phyloP scores from a whole-genome alignment of 2,113 vertebrate species.

The Elephantulus edwardii region DNA sequence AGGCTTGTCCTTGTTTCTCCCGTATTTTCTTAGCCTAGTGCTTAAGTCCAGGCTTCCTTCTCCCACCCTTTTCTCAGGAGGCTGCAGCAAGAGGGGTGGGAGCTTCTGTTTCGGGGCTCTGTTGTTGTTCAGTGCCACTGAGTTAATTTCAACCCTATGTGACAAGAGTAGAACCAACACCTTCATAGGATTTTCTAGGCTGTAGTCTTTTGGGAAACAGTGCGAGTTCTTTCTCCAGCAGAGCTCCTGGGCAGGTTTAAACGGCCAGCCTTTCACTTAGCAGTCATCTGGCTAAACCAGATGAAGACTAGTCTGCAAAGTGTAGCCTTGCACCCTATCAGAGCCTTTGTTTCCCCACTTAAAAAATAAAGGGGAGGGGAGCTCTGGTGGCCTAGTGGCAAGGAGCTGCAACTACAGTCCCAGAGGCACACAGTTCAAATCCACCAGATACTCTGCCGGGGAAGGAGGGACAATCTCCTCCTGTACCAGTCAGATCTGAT shows the following conservation, averaged over 20 bases:
- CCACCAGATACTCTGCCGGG: too few relatives aligned
- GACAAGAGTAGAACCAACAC: not conserved
- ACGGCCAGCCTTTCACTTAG: not conserved
- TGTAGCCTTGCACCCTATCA: not conserved
- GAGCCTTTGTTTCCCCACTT: not conserved
- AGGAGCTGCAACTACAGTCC: too few relatives aligned
- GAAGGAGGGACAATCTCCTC: too few relatives aligned
- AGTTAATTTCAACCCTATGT: not conserved
- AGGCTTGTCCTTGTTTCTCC: slow-evolving; percentile 38
- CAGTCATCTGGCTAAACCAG: not conserved
- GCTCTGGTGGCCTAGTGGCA: too few relatives aligned
- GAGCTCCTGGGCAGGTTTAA: not conserved
- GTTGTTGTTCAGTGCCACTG: not conserved
- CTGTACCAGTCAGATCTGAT: too few relatives aligned
- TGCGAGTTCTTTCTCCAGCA: not conserved
- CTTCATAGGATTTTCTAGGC: not conserved
- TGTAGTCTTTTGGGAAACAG: not conserved
- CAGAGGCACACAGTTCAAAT: too few relatives aligned
- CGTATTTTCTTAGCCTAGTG: not conserved
- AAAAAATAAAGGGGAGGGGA: not conserved
- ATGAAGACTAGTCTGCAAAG: not conserved
- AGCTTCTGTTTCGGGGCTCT: not conserved
- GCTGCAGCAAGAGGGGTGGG: not conserved
- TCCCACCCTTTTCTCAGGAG: not conserved
- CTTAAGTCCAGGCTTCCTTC: not conserved